A percentile compares a stretch with the other conserved stretches of the same genome.
Conservation (phyloP, 2,797 vertebrate genomes). For the Lacerta agilis region DNA sequence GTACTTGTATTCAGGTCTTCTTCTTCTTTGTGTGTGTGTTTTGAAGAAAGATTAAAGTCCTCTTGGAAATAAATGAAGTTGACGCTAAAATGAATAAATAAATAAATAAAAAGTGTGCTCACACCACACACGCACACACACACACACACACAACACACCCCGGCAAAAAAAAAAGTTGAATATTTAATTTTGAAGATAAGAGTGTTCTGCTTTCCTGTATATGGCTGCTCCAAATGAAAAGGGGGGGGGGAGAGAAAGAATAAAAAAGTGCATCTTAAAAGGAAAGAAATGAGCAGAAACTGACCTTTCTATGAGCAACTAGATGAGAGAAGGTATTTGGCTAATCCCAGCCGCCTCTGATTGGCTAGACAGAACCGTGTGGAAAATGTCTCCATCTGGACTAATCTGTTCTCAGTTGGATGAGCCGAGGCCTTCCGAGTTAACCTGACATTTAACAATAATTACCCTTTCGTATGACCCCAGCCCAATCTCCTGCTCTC, state of each 20-base stretch:
- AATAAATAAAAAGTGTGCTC: constrained; percentile 37
- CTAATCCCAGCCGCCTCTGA: constrained; percentile 87
- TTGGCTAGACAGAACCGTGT: constrained; percentile 85
- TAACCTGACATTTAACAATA: constrained; percentile 94
- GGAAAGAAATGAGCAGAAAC: constrained; percentile 88
- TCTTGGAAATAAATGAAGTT: constrained; percentile 82
- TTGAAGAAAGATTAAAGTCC: constrained; percentile 74
- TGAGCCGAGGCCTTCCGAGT: constrained; percentile 88
- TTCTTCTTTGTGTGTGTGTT: neutral
- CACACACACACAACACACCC: neutral
- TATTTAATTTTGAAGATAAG: constrained; percentile 87
- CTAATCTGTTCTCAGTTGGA: constrained; percentile 91
- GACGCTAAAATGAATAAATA: constrained; percentile 70
- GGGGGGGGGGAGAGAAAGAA: constrained; percentile 23
- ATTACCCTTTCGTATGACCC: constrained; percentile 90
- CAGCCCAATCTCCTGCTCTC: constrained; percentile 82
- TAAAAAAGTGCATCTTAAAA: constrained; percentile 82
- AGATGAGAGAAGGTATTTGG: constrained; percentile 90
- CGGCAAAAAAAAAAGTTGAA: constrained; percentile 72
- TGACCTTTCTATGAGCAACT: constrained; percentile 90
- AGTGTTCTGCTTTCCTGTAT: constrained; percentile 78
- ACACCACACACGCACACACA: too few relatives aligned
- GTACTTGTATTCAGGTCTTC: constrained; percentile 45
- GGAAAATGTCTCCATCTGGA: constrained; percentile 91
- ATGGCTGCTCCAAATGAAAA: constrained; percentile 74